Base-by-base conservation (phyloP, 2,113 vertebrate genomes). In the Hydropotes inermis region DNA sequence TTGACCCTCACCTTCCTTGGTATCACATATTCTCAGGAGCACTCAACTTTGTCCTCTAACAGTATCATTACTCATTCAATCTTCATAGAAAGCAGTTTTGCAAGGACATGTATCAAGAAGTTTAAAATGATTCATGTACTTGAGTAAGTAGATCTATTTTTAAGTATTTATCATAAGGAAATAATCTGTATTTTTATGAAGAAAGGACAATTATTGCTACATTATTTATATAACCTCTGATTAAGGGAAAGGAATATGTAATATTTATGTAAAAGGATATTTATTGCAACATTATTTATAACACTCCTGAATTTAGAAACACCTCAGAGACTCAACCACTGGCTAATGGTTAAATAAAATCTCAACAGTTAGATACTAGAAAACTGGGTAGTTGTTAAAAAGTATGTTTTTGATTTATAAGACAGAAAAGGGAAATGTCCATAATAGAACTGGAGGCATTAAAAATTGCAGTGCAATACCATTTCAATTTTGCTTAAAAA, bases 201-300 rank as follows among this genome's bases (percentile, higher is more conserved):
- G 30, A 94, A 87, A 96, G 70, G 76, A 95, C 16, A 97, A 97
- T 96, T 94, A 97, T 79, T 93, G 60, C 50, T 89, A 79, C 25
- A 96, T 93, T 87, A 94, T 97, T 97, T 93, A 96, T 76, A 92
- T 61, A 93, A 98, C 89, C 70, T 92, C 94, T 96, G 88, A 96
- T 97, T 96, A 96, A 96, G 57, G 54, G 94, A 97, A 97, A 93
- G 25, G 27, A 81, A 81, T 93, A 97, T 93, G 55, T 92, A 95
- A 97, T 98, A 91, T 94, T 98, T 97, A 95, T 97, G 88, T 96
- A 97, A 97, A 96, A 97, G 81, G n/a, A 45, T 97, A 95, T 95
- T 98, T 97, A 97, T 70, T 93, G 76, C 91, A 96, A 91, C 43
- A 96, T 96, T 93, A 96, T 97, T 96, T 96, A 97, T 97, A 95